Base-by-base conservation (phyloP, 2,888 invertebrate genomes). In the Mechanitis messenoides region DNA sequence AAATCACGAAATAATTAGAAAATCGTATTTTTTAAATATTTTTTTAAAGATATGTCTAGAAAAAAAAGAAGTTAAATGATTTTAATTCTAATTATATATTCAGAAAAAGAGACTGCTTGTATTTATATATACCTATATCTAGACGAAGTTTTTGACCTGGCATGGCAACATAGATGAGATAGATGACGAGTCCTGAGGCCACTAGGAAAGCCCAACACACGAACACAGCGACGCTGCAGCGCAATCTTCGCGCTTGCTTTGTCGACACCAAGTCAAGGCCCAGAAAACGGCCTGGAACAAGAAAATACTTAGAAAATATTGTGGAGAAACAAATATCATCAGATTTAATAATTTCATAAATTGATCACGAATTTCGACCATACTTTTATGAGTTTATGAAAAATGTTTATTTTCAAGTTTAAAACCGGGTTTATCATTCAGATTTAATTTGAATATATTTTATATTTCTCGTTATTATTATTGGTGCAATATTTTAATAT, bases 141-240 rank as follows among this genome's bases (percentile, higher is more conserved):
- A 85, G 75, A 53, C 82, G 80, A 3, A 65, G 70, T 61, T 71
- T 74, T 20, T 72, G 71, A 62, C 64, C 70, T 57, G 76, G 70
- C 57, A 81, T 68, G 31, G 75, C 75, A 68, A 76, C 73, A 68
- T 75, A 71, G 72, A 83, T 68, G 67, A 86, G 75, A 75, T 81
- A 79, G 74, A 81, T 68, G 54, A 78, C 75, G 58, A 88, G 78
- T 45, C 76, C 81, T n/a, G 72, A 72, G 53, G 81, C 80, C 31
- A 87, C 81, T 45, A 85, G 68, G 62, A 87, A 72, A 20, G 85
- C 79, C 86, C 88, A 89, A 76, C 87, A 87, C 66, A 86, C 83
- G 78, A 84, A 88, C 67, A 89, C 85, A 1, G 83, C 86, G 56
- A 87, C 82, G 72, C 87, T 84, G 79, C 87, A 87, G 62, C 88